A percentile compares a stretch with the other conserved stretches of the same genome.
Evolutionary conservation across 2,797 vertebrate genomes (phyloP).

Genomic region (Argya squamiceps): DNA sequence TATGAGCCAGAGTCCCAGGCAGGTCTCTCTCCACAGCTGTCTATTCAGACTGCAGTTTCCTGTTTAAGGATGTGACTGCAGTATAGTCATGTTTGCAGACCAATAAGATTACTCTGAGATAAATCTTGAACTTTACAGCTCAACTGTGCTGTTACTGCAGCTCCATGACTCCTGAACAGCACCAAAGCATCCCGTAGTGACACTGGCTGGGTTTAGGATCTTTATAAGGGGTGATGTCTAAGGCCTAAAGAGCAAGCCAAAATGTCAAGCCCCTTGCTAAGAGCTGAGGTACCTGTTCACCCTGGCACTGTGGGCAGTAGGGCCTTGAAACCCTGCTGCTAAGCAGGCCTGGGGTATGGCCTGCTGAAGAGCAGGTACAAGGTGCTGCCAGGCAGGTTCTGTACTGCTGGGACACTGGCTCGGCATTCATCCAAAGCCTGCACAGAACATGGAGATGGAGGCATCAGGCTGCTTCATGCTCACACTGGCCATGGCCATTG

Average conservation of each 20-base stretch:
- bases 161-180: not conserved
- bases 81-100: not conserved
- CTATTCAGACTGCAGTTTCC: not conserved
- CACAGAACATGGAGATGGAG: not conserved
- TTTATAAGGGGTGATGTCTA: not conserved
- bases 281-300: not conserved
- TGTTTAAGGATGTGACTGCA: not conserved
- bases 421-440: not conserved
- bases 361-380: not conserved
- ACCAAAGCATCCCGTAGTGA: not conserved
- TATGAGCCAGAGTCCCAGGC: too few relatives aligned
- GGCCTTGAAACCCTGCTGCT: not conserved
- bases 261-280: not conserved
- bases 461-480: not conserved
- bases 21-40: not conserved
- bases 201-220: not conserved
- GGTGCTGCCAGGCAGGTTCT: not conserved
- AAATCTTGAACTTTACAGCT: not conserved
- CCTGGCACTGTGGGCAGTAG: not conserved
- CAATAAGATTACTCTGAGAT: not conserved
- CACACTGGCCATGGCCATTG: rapidly evolving
- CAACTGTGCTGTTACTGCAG: not conserved
- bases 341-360: not conserved
- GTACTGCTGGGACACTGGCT: not conserved
- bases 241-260: not conserved